A percentile compares a stretch with the other conserved stretches of the same genome.
Evolutionary conservation across 1,140 invertebrate species (phyloP).

Genomic region (Acromyrmex charruanus): DNA sequence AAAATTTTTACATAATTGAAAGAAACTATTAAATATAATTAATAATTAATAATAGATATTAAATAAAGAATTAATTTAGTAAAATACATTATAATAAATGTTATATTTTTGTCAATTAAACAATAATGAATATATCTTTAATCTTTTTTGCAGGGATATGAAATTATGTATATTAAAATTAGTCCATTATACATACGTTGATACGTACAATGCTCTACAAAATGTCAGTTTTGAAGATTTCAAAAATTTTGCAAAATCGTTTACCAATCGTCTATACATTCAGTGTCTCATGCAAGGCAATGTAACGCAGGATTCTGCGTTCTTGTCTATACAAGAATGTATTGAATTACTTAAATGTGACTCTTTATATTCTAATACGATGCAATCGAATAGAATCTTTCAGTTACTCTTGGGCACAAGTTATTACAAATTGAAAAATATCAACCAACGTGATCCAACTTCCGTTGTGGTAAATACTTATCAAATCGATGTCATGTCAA

Average conservation of each 20-base stretch:
- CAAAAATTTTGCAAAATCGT: slow-evolving; percentile 87
- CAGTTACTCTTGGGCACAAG: slow-evolving; percentile 90
- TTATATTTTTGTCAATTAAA: neutral
- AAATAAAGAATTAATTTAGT: neutral
- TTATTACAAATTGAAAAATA: slow-evolving; percentile 89
- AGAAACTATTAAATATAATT: slow-evolving; percentile 1
- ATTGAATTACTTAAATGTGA: slow-evolving; percentile 77
- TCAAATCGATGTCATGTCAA: slow-evolving; percentile 90
- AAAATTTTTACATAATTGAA: slow-evolving; percentile 43
- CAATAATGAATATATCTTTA: neutral
- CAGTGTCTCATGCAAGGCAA: slow-evolving; percentile 93
- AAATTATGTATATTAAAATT: slow-evolving; percentile 89
- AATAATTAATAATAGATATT: no score
- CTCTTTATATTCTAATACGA: slow-evolving; percentile 71
- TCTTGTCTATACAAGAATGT: slow-evolving; percentile 86
- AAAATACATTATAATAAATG: neutral
- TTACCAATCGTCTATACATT: slow-evolving; percentile 89
- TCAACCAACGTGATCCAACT: slow-evolving; percentile 92
- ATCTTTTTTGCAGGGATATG: slow-evolving; percentile 87
- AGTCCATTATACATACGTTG: slow-evolving; percentile 88
- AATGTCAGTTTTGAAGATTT: slow-evolving; percentile 89
- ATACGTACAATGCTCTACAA: slow-evolving; percentile 89
- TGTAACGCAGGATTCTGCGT: slow-evolving; percentile 88
- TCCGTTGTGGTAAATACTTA: slow-evolving; percentile 96
- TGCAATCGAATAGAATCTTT: slow-evolving; percentile 85